Conservation (phyloP, 2,888 invertebrate genomes). For the Helicoverpa assulta region DNA sequence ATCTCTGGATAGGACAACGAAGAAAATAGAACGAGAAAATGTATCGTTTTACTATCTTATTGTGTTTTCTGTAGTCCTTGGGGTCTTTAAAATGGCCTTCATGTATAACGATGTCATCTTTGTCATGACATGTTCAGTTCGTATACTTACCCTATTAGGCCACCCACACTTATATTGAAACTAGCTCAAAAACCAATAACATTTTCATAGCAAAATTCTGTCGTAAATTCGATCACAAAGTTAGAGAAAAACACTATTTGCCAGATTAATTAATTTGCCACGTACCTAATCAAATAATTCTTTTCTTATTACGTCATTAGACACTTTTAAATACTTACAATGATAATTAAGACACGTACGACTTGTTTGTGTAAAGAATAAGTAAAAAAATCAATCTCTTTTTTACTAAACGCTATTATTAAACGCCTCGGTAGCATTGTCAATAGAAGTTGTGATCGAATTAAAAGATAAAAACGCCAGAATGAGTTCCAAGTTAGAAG, state of each 20-base stretch:
- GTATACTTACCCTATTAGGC: too few species aligned
- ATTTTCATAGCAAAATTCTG: too few species aligned
- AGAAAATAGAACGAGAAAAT: constrained; percentile 37
- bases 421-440: constrained; percentile 28
- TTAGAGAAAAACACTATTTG: background rate
- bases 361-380: constrained; percentile 9
- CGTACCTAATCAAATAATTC: too few species aligned
- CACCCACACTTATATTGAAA: too few species aligned
- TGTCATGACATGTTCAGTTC: background rate
- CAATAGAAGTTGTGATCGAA: constrained; percentile 40
- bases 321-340: too few species aligned
- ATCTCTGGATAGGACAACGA: constrained; percentile 48
- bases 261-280: too few species aligned
- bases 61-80: background rate
- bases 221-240: too few species aligned
- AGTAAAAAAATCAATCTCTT: constrained; percentile 13
- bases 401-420: constrained; percentile 12
- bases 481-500: constrained; percentile 36
- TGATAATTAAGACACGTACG: background rate
- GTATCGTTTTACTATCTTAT: constrained; percentile 1
- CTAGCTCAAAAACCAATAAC: too few species aligned
- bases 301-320: too few species aligned
- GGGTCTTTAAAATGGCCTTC: background rate
- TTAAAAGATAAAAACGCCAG: constrained; percentile 37
- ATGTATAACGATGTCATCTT: background rate